These are phyloP conservation scores for Genyomyrus donnyi DNA, from an alignment of 2,113 vertebrate species.

Conservation along the genomic window DNA sequence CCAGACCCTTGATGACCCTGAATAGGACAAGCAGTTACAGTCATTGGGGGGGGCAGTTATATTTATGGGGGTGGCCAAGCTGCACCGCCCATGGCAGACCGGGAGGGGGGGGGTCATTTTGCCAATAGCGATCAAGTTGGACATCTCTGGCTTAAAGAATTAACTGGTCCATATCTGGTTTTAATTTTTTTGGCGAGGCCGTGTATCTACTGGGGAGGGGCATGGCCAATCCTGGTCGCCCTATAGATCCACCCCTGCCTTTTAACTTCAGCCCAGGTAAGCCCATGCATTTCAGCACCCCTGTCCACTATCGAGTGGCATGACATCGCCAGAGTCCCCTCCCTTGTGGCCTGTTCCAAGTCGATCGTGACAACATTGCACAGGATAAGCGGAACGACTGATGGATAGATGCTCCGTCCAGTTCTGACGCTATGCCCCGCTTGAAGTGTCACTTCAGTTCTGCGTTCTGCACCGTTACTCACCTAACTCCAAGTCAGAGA, in stretches of 20 bases:
- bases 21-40: background rate
- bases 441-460: background rate
- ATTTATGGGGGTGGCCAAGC: background rate
- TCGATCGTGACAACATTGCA: background rate
- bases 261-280: background rate
- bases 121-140: background rate
- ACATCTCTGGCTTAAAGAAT: background rate
- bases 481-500: slow-evolving; percentile 55
- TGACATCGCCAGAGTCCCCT: background rate
- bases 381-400: background rate
- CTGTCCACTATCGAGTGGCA: background rate
- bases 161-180: background rate
- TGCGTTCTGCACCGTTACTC: slow-evolving; percentile 26
- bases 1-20: background rate
- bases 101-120: background rate
- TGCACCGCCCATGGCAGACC: background rate
- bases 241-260: background rate
- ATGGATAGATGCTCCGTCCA: background rate
- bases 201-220: background rate
- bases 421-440: background rate
- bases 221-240: background rate
- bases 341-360: background rate
- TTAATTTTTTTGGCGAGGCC: background rate
- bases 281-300: background rate
- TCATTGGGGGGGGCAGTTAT: no score